These are phyloP conservation scores for Theropithecus gelada DNA, from an alignment of 2,113 vertebrate genomes.

Conservation along the genomic window DNA sequence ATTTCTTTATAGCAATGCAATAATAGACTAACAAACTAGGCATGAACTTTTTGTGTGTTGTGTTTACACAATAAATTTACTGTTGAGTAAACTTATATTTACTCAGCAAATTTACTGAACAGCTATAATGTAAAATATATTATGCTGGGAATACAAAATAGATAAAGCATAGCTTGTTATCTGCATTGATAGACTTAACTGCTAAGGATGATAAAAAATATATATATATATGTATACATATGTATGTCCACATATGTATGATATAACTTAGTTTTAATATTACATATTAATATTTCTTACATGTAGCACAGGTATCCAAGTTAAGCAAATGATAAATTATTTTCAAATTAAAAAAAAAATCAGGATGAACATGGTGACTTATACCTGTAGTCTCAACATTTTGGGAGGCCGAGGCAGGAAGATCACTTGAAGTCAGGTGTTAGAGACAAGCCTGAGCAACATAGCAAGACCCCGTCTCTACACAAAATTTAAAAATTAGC, in stretches of 20 bases:
- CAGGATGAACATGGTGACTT: too few relatives aligned
- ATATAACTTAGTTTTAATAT: background rate
- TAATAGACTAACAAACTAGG: too few relatives aligned
- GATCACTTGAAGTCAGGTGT: too few relatives aligned
- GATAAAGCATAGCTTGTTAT: background rate
- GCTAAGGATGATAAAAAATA: background rate
- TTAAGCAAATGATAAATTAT: background rate
- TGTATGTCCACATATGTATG: background rate
- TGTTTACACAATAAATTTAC: background rate
- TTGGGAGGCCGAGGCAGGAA: too few relatives aligned
- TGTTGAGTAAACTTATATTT: background rate
- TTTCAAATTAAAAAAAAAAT: background rate
- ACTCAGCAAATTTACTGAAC: background rate
- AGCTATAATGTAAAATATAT: background rate
- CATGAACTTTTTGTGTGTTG: background rate
- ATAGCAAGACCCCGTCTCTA: too few relatives aligned
- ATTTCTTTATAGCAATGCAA: too few relatives aligned
- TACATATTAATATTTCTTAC: background rate
- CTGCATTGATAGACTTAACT: background rate
- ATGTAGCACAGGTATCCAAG: background rate
- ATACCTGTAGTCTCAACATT: too few relatives aligned
- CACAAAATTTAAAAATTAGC: too few relatives aligned
- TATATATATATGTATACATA: background rate
- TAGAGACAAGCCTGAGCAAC: too few relatives aligned
- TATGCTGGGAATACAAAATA: background rate